Percentiles rank a stretch among this genome's conserved stretches.
Evolutionary conservation across 2,113 vertebrate species (phyloP).

Genomic region (Silurus glanis): DNA sequence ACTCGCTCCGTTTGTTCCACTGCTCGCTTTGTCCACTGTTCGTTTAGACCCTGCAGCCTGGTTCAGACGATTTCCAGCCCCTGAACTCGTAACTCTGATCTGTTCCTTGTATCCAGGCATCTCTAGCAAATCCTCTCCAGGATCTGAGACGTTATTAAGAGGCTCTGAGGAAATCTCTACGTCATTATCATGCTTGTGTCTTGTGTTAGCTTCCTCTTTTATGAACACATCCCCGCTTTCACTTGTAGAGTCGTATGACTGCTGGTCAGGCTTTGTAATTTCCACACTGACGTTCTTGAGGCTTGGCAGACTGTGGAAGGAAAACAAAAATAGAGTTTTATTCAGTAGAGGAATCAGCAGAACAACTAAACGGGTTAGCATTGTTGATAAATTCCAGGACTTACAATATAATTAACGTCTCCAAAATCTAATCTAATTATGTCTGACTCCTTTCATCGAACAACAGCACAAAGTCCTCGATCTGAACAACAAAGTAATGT

Average conservation of each 20-base stretch:
- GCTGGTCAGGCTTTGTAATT: constrained; percentile 41
- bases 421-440: neutral
- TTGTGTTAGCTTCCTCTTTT: constrained; percentile 12
- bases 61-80: constrained; percentile 37
- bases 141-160: constrained; percentile 41
- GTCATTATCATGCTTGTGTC: constrained; percentile 24
- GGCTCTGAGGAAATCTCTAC: constrained; percentile 30
- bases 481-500: constrained; percentile 3
- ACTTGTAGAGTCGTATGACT: constrained; percentile 25
- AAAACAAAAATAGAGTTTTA: constrained; percentile 17
- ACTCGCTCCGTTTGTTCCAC: constrained; percentile 31
- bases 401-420: neutral
- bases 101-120: constrained; percentile 61
- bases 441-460: neutral
- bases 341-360: constrained; percentile 4
- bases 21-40: constrained; percentile 51
- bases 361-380: too few relatives aligned
- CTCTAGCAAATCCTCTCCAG: constrained; percentile 43
- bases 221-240: constrained; percentile 30
- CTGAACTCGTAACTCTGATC: constrained; percentile 24
- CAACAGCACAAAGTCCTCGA: neutral
- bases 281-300: constrained; percentile 57
- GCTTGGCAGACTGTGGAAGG: constrained; percentile 56
- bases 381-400: neutral
- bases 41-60: constrained; percentile 32